Percentiles rank a stretch among this genome's conserved stretches.
phyloP scores from a whole-genome alignment of 2,888 invertebrate species.

The Drosophila rubida region DNA sequence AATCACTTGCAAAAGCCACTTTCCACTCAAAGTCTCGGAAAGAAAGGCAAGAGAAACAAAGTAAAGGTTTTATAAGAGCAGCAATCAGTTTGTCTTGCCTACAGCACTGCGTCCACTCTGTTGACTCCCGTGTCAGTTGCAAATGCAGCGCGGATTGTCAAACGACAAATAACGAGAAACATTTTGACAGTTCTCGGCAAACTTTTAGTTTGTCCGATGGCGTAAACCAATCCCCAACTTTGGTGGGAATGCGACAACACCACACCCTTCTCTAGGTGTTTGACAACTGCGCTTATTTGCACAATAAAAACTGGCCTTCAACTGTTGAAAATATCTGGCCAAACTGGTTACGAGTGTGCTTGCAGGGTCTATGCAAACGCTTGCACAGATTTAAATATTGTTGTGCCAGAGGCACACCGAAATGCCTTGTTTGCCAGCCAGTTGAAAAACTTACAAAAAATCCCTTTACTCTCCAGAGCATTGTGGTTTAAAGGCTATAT shows the following conservation, averaged over 20 bases:
- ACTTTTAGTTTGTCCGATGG: conserved; percentile 31
- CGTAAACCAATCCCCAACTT: conserved; percentile 9
- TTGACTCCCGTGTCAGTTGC: conserved; percentile 32
- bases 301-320: too few species aligned
- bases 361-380: too few species aligned
- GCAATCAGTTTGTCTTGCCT: conserved; percentile 22
- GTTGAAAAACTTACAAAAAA: too few species aligned
- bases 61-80: conserved; percentile 16
- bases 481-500: too few species aligned
- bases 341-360: too few species aligned
- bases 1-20: conserved; percentile 46
- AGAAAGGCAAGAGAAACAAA: conserved; percentile 15
- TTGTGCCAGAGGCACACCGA: too few species aligned
- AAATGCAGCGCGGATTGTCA: conserved; percentile 61
- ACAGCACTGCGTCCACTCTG: not conserved
- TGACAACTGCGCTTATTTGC: too few species aligned
- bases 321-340: too few species aligned
- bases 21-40: conserved; percentile 25
- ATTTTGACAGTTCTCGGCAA: conserved; percentile 49
- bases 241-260: not conserved
- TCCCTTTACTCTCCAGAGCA: too few species aligned
- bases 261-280: conserved; percentile 11
- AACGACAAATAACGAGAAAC: conserved; percentile 49
- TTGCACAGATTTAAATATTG: too few species aligned
- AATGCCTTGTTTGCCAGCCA: too few species aligned